Base-by-base conservation (phyloP, 1,140 invertebrate genomes). In the Trachymyrmex cornetzi region DNA sequence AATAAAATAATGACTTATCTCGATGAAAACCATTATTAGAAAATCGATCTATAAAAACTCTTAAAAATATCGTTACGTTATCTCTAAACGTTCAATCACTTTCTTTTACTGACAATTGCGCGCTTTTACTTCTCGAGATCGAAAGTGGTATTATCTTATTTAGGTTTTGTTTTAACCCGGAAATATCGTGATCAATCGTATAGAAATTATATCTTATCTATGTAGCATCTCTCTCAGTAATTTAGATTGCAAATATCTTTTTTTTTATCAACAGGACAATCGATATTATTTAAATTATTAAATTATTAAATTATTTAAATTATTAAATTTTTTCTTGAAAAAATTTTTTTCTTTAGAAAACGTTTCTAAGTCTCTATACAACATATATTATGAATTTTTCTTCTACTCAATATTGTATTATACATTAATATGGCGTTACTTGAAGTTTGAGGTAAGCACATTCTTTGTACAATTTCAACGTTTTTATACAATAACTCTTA, bases 11-110 rank as follows among this genome's bases (percentile, higher is more conserved):
- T n/a, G 4, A 6, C 24, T 44, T 44, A 57, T 66, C 9, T n/a
- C 1, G 27, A 66, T 66, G 12, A 64, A 30, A 48, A 66, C 53
- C 9, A 22, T 63, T 61, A 61, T 63, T 64, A 79, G 61, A 79
- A 79, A 79, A 44, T 48, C 22, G 9, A 2, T 50, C 22, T 24
- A 69, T 19, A 6, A 74, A 30, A 53, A 16, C 61, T n/a, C 2
- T 11, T 66, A 12, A 34, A 79, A 66, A 44, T 59, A 59, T 44
- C 22, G 9, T 9, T 30, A 7, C 7, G 61, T 48, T 30, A 22
- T 79, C 27, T n/a, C 4, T 50, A 3, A 7, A 53, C 14, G 22
- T 44, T 77, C 38, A 64, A 30, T 7, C 12, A 64, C 27, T 64
- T 64, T 5, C 6, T 2, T 50, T 50, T 64, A n/a, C 11, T 50